Conservation (phyloP, 2,888 invertebrate species). For the Dasypolia templi region DNA sequence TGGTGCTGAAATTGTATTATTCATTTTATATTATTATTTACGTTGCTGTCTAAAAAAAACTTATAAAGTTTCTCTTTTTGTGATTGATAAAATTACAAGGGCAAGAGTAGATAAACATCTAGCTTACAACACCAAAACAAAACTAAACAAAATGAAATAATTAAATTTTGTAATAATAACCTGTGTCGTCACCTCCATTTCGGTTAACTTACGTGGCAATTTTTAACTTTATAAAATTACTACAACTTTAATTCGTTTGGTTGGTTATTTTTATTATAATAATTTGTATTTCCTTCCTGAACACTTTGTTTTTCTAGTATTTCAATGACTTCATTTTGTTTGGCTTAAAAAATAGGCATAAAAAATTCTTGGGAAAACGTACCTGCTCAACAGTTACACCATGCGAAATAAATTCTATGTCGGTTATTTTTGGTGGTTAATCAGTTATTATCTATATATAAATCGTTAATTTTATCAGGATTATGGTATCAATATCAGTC, state of each 20-base stretch:
- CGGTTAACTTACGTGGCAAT: conserved; percentile 8
- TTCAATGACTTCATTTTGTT: accelerated
- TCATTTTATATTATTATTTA: too few relatives aligned
- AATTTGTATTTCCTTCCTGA: not conserved
- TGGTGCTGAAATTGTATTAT: conserved; percentile 64
- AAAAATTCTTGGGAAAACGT: conserved; percentile 30
- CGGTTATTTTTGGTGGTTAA: conserved; percentile 12
- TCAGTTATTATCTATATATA: conserved; percentile 25
- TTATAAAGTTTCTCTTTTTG: not conserved
- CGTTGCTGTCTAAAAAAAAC: not conserved
- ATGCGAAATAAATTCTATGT: conserved; percentile 63
- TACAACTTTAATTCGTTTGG: not conserved
- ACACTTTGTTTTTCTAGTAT: not conserved
- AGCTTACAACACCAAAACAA: not conserved
- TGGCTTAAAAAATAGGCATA: not conserved
- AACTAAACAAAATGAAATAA: not conserved
- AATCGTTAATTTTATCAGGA: conserved; percentile 43
- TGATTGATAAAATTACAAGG: not conserved
- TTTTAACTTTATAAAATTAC: not conserved
- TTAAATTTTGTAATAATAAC: too few relatives aligned
- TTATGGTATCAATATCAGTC: conserved; percentile 39
- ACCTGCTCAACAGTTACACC: conserved; percentile 67
- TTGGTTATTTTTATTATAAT: not conserved
- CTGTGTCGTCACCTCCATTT: not conserved
- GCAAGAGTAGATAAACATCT: not conserved